Evolutionary conservation across 2,888 invertebrate species (phyloP), one percentile per base, ranked within the genome.

Genomic region (Scrobipalpa atriplicella): DNA sequence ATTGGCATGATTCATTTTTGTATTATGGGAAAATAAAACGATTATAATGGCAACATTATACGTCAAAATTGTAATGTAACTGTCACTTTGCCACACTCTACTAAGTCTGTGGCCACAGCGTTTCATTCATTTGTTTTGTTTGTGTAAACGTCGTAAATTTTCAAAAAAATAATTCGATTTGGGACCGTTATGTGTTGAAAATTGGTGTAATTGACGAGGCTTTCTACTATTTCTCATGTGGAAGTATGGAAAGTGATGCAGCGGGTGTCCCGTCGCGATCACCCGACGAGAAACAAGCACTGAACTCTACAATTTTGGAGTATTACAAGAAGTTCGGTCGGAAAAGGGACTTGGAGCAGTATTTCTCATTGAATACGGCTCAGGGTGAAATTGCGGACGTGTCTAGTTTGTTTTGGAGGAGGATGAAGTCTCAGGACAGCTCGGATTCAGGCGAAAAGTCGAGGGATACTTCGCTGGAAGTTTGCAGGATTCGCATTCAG

Each of bases 261-360:
- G 69, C 71, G 51, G 75, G 76, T 29, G 73, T 72, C 66, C 69
- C 65, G 70, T 41, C 73, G 70, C 52, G 69, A 68, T 64, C 41
- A 21, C 62, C 64, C n/a, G 64, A 66, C 62, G 60, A 66, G 11
- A 64, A 66, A 51, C 67, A 66, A 54, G 66, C 56, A 6, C 19
- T 93, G 65, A 93, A 90, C 73, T 82, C 89, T 56, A 82, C 85
- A 70, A 89, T 94, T 71, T 80, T 95, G 74, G 95, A 96, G 77
- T 96, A 96, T 82, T 96, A 95, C 78, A 92, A 94, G 76, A 95
- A 95, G 78, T 95, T 94, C 85, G 95, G 95, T 0, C 94, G 94
- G 72, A 95, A 94, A 76, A 86, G 94, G 41, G 94, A 95, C 79
- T 89, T 96, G 73, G 94, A 95, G 67, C 95, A 95, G 75, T 96